Evolutionary conservation across 2,888 invertebrate species (phyloP).

Genomic region (Lamproptera curius): DNA sequence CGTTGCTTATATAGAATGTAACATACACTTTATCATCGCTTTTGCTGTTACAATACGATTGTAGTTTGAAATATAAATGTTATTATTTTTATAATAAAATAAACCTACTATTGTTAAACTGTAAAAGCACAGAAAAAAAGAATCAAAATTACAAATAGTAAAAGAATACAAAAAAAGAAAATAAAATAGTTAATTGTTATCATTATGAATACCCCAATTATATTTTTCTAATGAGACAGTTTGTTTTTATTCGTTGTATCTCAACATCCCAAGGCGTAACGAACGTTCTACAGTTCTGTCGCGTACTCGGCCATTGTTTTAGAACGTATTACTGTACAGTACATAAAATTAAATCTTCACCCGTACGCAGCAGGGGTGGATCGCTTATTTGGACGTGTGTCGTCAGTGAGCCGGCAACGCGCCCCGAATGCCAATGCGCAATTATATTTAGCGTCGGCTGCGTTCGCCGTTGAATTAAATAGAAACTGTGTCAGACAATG

Average conservation of each 20-base stretch:
- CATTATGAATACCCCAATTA: too few relatives aligned
- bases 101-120: background rate
- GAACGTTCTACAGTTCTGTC: too few relatives aligned
- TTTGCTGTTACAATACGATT: background rate
- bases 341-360: slow-evolving; percentile 57
- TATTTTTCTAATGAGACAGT: too few relatives aligned
- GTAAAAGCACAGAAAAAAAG: too few relatives aligned
- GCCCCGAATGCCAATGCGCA: slow-evolving; percentile 59
- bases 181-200: background rate
- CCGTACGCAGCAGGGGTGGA: slow-evolving; percentile 56
- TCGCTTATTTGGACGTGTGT: slow-evolving; percentile 61
- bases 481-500: slow-evolving; percentile 54
- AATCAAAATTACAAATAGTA: background rate
- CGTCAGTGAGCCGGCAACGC: slow-evolving; percentile 45
- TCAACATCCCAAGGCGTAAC: too few relatives aligned
- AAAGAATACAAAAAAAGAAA: background rate
- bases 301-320: slow-evolving; percentile 42
- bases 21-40: background rate
- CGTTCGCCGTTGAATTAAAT: slow-evolving; percentile 56
- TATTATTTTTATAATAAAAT: background rate
- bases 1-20: background rate
- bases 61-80: background rate
- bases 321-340: slow-evolving; percentile 45
- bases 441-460: slow-evolving; percentile 61
- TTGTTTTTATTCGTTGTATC: too few relatives aligned